These are phyloP conservation scores for Nymphalis polychloros DNA, from an alignment of 2,888 invertebrate species.

Conservation along the genomic window DNA sequence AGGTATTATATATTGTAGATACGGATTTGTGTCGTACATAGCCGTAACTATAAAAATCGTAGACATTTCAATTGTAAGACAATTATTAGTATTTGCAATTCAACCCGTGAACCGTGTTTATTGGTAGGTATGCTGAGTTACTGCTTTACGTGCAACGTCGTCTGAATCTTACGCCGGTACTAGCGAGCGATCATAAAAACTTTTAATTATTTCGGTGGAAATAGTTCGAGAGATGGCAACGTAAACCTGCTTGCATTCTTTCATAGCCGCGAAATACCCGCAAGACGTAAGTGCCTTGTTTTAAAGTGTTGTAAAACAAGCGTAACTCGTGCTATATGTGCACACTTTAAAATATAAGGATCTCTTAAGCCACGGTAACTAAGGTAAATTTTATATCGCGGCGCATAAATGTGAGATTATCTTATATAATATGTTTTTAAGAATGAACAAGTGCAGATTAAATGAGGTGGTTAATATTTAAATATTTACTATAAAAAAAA, in stretches of 20 bases:
- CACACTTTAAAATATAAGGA: constrained; percentile 61
- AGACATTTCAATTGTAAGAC: constrained; percentile 21
- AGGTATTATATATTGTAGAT: neutral
- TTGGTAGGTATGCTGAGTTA: constrained; percentile 46
- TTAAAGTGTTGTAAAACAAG: constrained; percentile 79
- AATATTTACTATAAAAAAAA: no score
- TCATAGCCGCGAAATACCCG: constrained; percentile 54
- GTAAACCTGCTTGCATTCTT: constrained; percentile 73
- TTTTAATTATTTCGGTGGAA: constrained; percentile 77
- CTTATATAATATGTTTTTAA: neutral
- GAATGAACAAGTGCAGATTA: neutral
- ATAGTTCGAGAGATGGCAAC: constrained; percentile 67
- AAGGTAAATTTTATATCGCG: neutral
- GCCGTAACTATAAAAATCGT: constrained; percentile 11
- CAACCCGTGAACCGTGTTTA: constrained; percentile 26
- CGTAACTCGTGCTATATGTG: constrained; percentile 58
- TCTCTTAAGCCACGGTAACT: constrained; percentile 38
- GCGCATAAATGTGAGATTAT: constrained; percentile 1
- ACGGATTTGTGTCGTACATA: neutral
- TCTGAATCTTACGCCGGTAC: constrained; percentile 61
- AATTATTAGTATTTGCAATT: constrained; percentile 43
- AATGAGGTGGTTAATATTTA: neutral
- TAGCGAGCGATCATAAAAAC: constrained; percentile 70
- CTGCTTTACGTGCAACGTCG: constrained; percentile 51
- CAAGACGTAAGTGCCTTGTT: constrained; percentile 74